Evolutionary conservation across 2,888 invertebrate species (phyloP), one percentile per base, ranked within the genome.

Genomic region (Drosophila kambysellisi): DNA sequence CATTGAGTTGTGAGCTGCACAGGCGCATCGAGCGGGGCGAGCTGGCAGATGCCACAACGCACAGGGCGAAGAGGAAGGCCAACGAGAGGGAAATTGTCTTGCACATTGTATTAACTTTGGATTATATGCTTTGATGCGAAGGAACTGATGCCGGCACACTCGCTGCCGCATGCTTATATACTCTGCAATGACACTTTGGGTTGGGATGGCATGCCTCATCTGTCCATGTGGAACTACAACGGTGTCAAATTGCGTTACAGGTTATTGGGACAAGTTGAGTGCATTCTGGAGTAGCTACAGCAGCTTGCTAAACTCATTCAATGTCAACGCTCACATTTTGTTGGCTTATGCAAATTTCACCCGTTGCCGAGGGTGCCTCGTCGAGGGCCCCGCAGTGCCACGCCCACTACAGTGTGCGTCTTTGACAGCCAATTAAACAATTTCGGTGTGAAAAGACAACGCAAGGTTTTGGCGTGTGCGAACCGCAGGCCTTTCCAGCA

Each of bases 371-470:
- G 4, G 46, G 46, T 46, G 46, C 15, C 46, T 15, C 15, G 15
- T 25, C 2, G 46, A 4, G 15, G 15, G 15, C 25, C 7, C 15
- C 25, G 25, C 25, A 46, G n/a, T 46, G 15, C 25, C 46, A 46
- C 25, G 46, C 46, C 25, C 46, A 25, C 52, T 37, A 33, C 39
- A 41, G 54, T 56, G 41, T 63, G 60, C 62, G 78, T 62, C 78
- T 65, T 79, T 82, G 80, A 83, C 79, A 83, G 85, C 85, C 90
- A 86, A 86, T 86, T 86, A 86, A 86, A 83, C 90, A 88, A 86
- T 85, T 85, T 88, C 75, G 78, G 83, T 70, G 82, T 70, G 61
- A 89, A 81, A 72, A 68, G 78, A 81, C 81, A 77, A 78, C 20
- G 64, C 60, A 51, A 69, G 78, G 62, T 52, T 63, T 62, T 64